Conservation (phyloP, 2,888 invertebrate genomes). For the Apoda limacodes region DNA sequence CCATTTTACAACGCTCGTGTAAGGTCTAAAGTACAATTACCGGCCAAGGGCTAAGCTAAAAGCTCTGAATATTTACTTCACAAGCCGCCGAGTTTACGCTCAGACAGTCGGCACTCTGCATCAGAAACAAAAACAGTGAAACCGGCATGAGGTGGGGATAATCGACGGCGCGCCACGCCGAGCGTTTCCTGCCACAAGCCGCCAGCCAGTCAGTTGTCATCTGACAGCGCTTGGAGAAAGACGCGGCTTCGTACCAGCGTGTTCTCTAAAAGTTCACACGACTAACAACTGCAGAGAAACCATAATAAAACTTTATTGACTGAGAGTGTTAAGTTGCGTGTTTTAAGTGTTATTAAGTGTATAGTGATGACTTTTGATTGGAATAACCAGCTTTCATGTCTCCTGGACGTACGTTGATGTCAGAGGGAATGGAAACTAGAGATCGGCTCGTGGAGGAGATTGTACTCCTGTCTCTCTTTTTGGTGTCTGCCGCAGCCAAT, state of each 20-base stretch:
- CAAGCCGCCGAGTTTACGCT: too few species aligned
- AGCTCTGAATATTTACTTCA: too few species aligned
- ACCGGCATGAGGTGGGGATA: constrained; percentile 24
- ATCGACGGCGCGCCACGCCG: constrained; percentile 28
- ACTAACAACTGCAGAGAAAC: constrained; percentile 54
- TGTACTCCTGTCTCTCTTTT: constrained; percentile 64
- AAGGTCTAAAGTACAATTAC: too few species aligned
- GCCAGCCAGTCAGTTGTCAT: constrained; percentile 46
- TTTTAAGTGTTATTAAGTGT: constrained; percentile 10
- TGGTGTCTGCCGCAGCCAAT: constrained; percentile 79
- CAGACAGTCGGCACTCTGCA: too few species aligned
- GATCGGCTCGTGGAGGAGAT: constrained; percentile 61
- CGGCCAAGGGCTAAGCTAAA: too few species aligned
- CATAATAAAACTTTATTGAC: constrained; percentile 52
- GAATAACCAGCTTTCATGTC: constrained; percentile 47
- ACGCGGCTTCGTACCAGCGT: constrained; percentile 57
- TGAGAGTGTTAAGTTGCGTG: constrained; percentile 47
- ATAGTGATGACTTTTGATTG: constrained; percentile 60
- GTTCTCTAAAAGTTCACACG: constrained; percentile 66
- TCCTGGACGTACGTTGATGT: constrained; percentile 61
- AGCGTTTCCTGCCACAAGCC: constrained; percentile 18
- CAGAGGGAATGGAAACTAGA: constrained; percentile 59
- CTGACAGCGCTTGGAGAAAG: constrained; percentile 57
- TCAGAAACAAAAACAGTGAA: too few species aligned
- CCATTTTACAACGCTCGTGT: too few species aligned